A percentile compares a stretch with the other conserved stretches of the same genome.
Conservation (phyloP, 2,113 vertebrate genomes). For the Pangasianodon gigas region DNA sequence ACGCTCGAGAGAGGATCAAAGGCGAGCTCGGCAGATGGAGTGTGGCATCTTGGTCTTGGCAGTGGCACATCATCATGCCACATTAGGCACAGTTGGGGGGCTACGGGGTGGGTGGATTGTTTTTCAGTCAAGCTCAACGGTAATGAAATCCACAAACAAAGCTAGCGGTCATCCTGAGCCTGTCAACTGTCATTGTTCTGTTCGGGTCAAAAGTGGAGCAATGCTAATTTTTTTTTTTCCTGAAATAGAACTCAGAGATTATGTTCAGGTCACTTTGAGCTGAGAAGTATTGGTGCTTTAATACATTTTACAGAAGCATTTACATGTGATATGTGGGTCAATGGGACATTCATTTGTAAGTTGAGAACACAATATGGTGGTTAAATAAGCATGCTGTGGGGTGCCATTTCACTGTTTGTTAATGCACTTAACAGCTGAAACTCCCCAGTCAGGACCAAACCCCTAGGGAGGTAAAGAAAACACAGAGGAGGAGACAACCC, state of each 20-base stretch:
- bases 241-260: neutral
- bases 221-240: neutral
- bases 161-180: neutral
- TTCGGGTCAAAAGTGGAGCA: neutral
- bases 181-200: neutral
- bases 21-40: constrained; percentile 63
- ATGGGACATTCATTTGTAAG: neutral
- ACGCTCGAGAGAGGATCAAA: constrained; percentile 68
- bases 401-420: neutral
- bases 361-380: neutral
- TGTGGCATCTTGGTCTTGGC: constrained; percentile 61
- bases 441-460: constrained; percentile 55
- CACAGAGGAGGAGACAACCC: neutral
- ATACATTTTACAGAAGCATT: neutral
- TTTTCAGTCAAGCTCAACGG: neutral
- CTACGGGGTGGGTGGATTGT: constrained; percentile 17
- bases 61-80: constrained; percentile 62
- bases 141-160: neutral
- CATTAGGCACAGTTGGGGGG: constrained; percentile 55
- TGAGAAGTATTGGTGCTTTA: neutral
- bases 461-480: constrained; percentile 55
- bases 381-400: neutral
- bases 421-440: constrained; percentile 58
- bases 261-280: neutral
- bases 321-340: neutral